These are phyloP conservation scores for Dichetophora obliterata DNA, from an alignment of 2,888 invertebrate species.

Conservation along the genomic window DNA sequence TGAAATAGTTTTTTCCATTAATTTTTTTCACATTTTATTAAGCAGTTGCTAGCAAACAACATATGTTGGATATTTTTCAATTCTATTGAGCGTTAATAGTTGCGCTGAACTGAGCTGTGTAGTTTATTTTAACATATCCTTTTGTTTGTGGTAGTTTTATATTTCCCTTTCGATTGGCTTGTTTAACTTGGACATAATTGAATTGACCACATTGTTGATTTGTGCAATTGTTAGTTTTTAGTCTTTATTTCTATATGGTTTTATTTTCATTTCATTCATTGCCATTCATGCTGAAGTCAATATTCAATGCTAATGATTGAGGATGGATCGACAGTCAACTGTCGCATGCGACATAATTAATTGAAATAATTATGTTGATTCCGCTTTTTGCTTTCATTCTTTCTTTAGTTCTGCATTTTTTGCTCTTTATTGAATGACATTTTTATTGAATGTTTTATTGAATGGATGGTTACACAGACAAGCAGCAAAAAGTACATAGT, in stretches of 20 bases:
- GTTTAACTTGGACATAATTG: constrained; percentile 9
- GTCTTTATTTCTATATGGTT: not conserved
- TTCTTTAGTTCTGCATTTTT: not conserved
- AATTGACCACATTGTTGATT: constrained; percentile 20
- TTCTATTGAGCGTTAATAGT: constrained; percentile 33
- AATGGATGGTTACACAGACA: not conserved
- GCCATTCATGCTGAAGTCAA: constrained; percentile 11
- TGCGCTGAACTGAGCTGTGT: not conserved
- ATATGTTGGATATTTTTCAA: constrained; percentile 28
- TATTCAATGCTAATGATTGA: constrained; percentile 28
- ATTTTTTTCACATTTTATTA: constrained; percentile 42
- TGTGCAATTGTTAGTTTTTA: constrained; percentile 1
- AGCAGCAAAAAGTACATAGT: not conserved
- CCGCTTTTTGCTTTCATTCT: not conserved
- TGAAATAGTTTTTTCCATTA: constrained; percentile 20
- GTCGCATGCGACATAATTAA: constrained; percentile 26
- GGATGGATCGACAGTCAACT: constrained; percentile 14
- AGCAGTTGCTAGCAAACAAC: constrained; percentile 46
- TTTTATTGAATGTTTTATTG: constrained; percentile 6
- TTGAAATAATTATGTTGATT: not conserved
- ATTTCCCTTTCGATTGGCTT: not conserved
- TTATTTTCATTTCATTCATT: not conserved
- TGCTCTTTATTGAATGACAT: not conserved
- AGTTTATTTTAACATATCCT: not conserved
- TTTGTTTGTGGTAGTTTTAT: not conserved